A percentile compares a stretch with the other conserved stretches of the same genome.
These are phyloP conservation scores for Campopleginae sp. DNA, from an alignment of 2,888 invertebrate species.

Conservation along the genomic window DNA sequence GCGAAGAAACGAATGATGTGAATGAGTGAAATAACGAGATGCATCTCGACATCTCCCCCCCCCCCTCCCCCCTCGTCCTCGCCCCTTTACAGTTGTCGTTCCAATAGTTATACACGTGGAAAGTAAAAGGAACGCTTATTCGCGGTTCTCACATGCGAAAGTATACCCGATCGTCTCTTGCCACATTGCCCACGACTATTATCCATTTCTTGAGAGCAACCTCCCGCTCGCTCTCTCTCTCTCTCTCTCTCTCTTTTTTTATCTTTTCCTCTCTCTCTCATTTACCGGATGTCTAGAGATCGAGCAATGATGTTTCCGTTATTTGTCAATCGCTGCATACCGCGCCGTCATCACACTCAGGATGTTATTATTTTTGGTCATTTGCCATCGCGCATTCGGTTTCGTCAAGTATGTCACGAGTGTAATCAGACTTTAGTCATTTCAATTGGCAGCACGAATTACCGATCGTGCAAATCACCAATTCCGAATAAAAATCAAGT, in stretches of 20 bases:
- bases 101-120: constrained; percentile 51
- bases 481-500: constrained; percentile 41
- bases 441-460: constrained; percentile 6
- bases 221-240: constrained; percentile 5
- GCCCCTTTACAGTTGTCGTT: constrained; percentile 3
- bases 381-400: background rate
- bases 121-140: constrained; percentile 49
- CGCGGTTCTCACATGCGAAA: constrained; percentile 52
- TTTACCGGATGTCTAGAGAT: constrained; percentile 57
- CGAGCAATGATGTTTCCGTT: constrained; percentile 65
- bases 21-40: constrained; percentile 53
- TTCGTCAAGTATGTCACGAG: constrained; percentile 15
- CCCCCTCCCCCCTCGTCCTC: background rate
- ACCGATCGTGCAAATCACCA: background rate
- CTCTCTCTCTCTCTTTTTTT: background rate
- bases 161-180: constrained; percentile 44
- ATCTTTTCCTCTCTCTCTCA: constrained; percentile 26
- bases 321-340: constrained; percentile 58
- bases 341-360: constrained; percentile 38
- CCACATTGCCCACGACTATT: constrained; percentile 17
- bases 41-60: constrained; percentile 32
- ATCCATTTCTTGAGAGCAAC: constrained; percentile 23
- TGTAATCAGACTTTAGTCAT: background rate
- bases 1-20: constrained; percentile 51
- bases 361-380: constrained; percentile 32